Evolutionary conservation across 2,113 vertebrate species (phyloP).

Genomic region (Upupa epops): DNA sequence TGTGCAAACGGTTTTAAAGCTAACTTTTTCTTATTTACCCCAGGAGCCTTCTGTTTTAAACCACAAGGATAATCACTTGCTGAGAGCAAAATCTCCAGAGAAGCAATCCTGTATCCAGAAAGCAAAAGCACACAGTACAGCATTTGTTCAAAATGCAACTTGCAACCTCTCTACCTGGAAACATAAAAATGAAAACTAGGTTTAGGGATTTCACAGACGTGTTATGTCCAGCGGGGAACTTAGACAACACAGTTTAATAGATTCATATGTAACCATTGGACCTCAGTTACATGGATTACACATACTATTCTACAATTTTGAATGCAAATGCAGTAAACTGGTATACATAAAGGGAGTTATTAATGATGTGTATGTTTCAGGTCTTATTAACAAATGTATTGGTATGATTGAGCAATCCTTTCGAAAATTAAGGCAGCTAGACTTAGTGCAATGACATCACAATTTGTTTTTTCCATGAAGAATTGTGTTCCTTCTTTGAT

Average conservation of each 20-base stretch:
- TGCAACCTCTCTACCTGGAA: conserved; percentile 61
- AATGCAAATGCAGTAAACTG: background rate
- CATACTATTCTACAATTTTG: background rate
- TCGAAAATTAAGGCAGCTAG: background rate
- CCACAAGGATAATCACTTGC: conserved; percentile 47
- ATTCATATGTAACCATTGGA: background rate
- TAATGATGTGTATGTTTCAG: background rate
- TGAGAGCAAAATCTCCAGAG: conserved; percentile 53
- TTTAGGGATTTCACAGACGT: conserved; percentile 45
- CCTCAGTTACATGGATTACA: conserved; percentile 1
- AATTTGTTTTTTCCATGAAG: background rate
- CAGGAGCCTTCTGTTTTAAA: conserved; percentile 52
- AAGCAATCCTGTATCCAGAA: conserved; percentile 43
- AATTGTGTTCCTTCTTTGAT: background rate
- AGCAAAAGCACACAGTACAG: background rate
- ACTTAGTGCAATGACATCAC: background rate
- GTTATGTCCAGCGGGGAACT: background rate
- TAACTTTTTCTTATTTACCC: background rate
- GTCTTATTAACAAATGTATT: background rate
- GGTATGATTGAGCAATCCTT: background rate
- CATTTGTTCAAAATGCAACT: conserved; percentile 38
- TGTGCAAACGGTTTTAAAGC: background rate
- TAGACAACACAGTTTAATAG: background rate
- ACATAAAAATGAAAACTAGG: conserved; percentile 39
- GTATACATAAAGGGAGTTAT: background rate